Evolutionary conservation across 2,797 vertebrate genomes (phyloP), one percentile per base, ranked within the genome.

Genomic region (Spinus olivaceus): DNA sequence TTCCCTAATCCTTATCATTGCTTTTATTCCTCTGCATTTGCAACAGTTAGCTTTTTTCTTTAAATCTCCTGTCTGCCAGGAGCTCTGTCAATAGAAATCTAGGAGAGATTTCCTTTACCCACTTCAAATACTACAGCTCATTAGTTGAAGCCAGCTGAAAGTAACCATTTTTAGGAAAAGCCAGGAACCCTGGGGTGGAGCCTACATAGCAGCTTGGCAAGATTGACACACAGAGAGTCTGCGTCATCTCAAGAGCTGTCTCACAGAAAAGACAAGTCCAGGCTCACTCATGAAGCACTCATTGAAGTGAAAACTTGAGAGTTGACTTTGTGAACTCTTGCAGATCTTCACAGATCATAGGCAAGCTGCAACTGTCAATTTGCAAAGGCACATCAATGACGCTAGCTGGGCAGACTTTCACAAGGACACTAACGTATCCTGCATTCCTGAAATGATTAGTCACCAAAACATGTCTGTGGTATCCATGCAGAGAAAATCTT

Each of bases 381-480:
- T 81, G 46, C 74, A 61, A 66, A 93, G 64, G 74, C 60, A 57
- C 0, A 1, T 57, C 64, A 74, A 8, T 20, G n/a, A 42, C 11
- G 33, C 4, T 24, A 47, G 61, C 70, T 57, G 56, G 41, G 35
- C 57, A 93, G 46, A 44, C 51, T 80, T 79, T 50, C 72, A 59
- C n/a, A 53, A 42, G 57, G 63, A 81, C 71, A 61, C 24, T 24
- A 88, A 94, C 7, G n/a, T 30, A 46, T 64, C 67, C 1, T 51
- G 57, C 76, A 60, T 94, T 90, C 88, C 86, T 89, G 47, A 93
- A 63, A 66, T 9, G 1, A 47, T 90, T 33, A 66, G 67, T 85
- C 95, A 94, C 56, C 4, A 3, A 70, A 86, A 76, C 35, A 72
- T 8, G 67, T 57, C 53, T 23, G 5, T 10, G 22, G 59, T 50